Percentiles rank a stretch among this genome's conserved stretches.
phyloP scores from a whole-genome alignment of 2,113 vertebrate genomes.

The Ailuropoda melanoleuca region DNA sequence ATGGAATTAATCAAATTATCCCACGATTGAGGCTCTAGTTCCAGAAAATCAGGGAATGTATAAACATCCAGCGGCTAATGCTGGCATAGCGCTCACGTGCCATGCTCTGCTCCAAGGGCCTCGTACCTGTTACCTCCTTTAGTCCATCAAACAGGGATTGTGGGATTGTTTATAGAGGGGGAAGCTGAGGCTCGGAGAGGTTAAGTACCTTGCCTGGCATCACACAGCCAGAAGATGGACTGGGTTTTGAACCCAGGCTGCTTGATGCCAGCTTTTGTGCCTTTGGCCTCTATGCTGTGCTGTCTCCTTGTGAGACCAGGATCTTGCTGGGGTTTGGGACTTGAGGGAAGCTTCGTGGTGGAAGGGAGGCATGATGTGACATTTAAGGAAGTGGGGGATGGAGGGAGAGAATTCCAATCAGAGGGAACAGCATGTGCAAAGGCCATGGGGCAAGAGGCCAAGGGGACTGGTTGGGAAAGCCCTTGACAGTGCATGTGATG shows the following conservation, averaged over 20 bases:
- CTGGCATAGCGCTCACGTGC: accelerated
- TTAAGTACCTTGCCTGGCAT: neutral
- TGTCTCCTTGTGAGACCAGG: neutral
- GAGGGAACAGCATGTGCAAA: neutral
- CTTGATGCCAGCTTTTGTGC: neutral
- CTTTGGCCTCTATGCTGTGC: neutral
- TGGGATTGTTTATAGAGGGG: neutral
- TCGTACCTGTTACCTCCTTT: neutral
- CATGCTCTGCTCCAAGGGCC: neutral
- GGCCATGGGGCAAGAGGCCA: neutral
- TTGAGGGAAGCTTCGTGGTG: neutral
- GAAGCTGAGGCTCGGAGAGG: neutral
- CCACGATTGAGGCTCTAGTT: neutral
- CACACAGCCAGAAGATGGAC: neutral
- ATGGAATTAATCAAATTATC: neutral
- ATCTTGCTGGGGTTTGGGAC: neutral
- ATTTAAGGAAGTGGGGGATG: neutral
- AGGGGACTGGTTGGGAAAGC: accelerated
- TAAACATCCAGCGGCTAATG: too few species aligned
- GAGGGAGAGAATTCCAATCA: neutral
- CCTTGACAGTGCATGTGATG: neutral
- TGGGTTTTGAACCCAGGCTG: neutral
- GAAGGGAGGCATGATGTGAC: neutral
- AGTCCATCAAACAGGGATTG: neutral
- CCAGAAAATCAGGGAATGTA: neutral